Conservation (phyloP, 2,888 invertebrate species). For the Himalopsyche kuldschensis region DNA sequence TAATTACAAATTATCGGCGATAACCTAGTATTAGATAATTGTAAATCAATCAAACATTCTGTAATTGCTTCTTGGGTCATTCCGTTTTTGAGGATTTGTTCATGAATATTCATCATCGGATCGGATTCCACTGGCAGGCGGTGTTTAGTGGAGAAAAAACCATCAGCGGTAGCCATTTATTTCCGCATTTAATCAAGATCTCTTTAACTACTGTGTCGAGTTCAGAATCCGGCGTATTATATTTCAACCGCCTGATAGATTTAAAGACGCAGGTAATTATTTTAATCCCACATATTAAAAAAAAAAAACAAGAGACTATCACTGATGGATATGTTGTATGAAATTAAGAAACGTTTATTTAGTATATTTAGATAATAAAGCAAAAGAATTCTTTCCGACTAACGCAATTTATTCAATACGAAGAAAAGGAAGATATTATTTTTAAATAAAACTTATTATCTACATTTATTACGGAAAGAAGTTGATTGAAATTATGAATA, state of each 20-base stretch:
- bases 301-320: too few species aligned
- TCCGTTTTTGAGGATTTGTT: slow-evolving; percentile 25
- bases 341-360: too few species aligned
- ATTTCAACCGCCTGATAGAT: not conserved
- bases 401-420: too few species aligned
- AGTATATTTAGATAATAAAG: too few species aligned
- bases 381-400: too few species aligned
- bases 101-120: slow-evolving; percentile 38
- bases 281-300: not conserved
- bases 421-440: too few species aligned
- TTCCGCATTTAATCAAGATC: not conserved
- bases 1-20: slow-evolving; percentile 39
- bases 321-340: too few species aligned
- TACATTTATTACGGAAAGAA: too few species aligned
- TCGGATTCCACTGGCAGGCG: slow-evolving; percentile 27
- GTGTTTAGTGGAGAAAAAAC: slow-evolving; percentile 33
- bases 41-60: slow-evolving; percentile 38
- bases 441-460: too few species aligned
- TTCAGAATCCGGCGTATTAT: not conserved
- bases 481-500: too few species aligned
- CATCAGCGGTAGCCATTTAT: slow-evolving; percentile 19
- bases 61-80: slow-evolving; percentile 34
- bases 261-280: not conserved
- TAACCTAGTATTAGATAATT: slow-evolving; percentile 35
- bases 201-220: not conserved